A percentile compares a stretch with the other conserved stretches of the same genome.
These are phyloP conservation scores for Catonia carolina DNA, from an alignment of 2,888 invertebrate genomes.

Conservation along the genomic window DNA sequence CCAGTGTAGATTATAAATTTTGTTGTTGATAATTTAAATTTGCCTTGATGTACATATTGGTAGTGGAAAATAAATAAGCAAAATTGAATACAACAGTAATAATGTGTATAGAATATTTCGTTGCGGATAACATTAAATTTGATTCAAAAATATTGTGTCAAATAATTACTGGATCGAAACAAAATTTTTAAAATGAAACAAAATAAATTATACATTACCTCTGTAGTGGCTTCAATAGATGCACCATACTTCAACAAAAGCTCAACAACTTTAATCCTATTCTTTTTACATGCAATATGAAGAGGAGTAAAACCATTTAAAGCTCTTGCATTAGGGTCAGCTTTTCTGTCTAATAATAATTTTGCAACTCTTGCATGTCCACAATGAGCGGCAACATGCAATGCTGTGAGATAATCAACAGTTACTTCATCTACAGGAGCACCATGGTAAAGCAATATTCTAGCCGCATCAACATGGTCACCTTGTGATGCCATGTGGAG, in stretches of 20 bases:
- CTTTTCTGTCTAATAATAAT: slow-evolving; percentile 82
- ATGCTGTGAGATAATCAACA: slow-evolving; percentile 92
- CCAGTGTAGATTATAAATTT: too few relatives aligned
- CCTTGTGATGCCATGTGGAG: slow-evolving; percentile 99
- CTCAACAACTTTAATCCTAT: slow-evolving; percentile 93
- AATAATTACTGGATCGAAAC: too few relatives aligned
- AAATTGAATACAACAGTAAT: too few relatives aligned
- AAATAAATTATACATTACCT: too few relatives aligned
- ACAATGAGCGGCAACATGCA: slow-evolving; percentile 94
- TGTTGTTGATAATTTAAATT: too few relatives aligned
- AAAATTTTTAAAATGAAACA: too few relatives aligned
- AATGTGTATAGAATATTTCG: too few relatives aligned
- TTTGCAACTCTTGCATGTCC: slow-evolving; percentile 86
- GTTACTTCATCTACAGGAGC: slow-evolving; percentile 99
- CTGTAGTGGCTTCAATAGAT: slow-evolving; percentile 45
- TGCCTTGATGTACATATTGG: too few relatives aligned
- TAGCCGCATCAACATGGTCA: slow-evolving; percentile 94
- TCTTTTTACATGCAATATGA: slow-evolving; percentile 99
- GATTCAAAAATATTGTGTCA: too few relatives aligned
- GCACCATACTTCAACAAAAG: slow-evolving; percentile 92
- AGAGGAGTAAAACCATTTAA: slow-evolving; percentile 96
- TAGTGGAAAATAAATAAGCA: too few relatives aligned
- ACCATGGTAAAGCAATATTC: slow-evolving; percentile 83
- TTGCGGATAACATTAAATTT: too few relatives aligned
- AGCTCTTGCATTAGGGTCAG: slow-evolving; percentile 95